Base-by-base conservation (phyloP, 2,888 invertebrate species). In the Pediacus dermestoides region DNA sequence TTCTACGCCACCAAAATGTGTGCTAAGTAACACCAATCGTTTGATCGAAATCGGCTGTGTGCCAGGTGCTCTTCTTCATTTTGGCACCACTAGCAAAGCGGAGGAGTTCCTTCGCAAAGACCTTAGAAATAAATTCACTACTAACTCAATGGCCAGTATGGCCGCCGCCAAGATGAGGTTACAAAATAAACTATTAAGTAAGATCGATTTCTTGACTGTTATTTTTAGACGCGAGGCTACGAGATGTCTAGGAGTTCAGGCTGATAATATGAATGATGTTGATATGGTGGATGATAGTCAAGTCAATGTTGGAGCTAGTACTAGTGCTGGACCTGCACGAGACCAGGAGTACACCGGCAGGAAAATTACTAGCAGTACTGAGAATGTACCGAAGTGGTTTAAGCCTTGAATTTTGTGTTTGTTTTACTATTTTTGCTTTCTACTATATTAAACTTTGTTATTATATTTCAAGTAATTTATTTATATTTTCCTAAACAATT, bases 1-100 rank as follows among this genome's bases (percentile, higher is more conserved):
- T 72, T 83, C 85, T 21, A 81, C 89, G 9, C 92, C 93, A n/a
- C 83, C 91, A 6, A 88, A 86, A 66, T 74, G 74, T 49, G 71
- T 81, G 43, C 69, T 93, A 26, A 71, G 78, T 26, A 68, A 75
- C 4, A 70, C 75, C 36, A 73, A 73, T 50, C 77, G 79, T n/a
- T 70, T 90, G 34, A 60, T 85, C 6, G 84, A 89, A 60, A 75
- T 81, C 6, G 78, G 81, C 55, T 84, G 85, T 61, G 85, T 90
- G 3, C 90, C 90, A 16, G 82, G 82, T 50, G 86, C 85, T 10
- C 74, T 85, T 37, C 65, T 90, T 62, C 81, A 89, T 68, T 88
- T 85, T 61, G 80, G 81, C 39, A 74, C 76, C 55, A 55, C 72
- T 4, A 65, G 26, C 61, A 66, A 30, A 10, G 61, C 63, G 8